Conservation (phyloP, 2,797 vertebrate genomes). For the Channallabes apus region DNA sequence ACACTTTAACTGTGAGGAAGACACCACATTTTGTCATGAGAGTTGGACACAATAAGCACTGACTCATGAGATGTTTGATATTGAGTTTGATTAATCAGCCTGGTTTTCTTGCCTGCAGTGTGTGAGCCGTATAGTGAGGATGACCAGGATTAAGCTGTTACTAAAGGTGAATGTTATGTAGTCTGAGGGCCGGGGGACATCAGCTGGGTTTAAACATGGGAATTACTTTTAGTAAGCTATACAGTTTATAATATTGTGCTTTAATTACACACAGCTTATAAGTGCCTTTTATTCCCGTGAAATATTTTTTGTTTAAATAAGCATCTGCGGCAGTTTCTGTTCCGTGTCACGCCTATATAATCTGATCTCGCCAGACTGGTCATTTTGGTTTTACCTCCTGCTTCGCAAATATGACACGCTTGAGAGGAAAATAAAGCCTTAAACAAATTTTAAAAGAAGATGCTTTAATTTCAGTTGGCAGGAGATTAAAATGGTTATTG, state of each 20-base stretch:
- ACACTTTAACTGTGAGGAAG: background rate
- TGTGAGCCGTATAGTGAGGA: background rate
- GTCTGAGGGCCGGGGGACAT: background rate
- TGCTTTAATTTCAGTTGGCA: background rate
- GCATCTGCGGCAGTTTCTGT: background rate
- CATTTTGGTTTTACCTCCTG: conserved; percentile 6
- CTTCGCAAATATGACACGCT: conserved; percentile 12
- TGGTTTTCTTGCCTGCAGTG: background rate
- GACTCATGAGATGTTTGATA: background rate
- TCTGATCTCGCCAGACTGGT: conserved; percentile 8
- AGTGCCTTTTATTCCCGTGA: background rate
- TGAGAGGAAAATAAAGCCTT: background rate
- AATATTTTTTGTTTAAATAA: background rate
- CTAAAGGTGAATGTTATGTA: background rate
- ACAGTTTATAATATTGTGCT: background rate
- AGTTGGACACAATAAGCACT: background rate
- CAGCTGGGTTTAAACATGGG: background rate
- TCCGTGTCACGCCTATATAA: background rate
- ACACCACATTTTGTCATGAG: background rate
- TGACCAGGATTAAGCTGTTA: background rate
- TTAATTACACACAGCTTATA: background rate
- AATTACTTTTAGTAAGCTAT: background rate
- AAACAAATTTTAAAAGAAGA: background rate
- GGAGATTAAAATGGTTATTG: background rate
- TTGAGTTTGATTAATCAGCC: background rate